These are phyloP conservation scores for Microvelia longipes DNA, from an alignment of 1,140 invertebrate species.

Conservation along the genomic window DNA sequence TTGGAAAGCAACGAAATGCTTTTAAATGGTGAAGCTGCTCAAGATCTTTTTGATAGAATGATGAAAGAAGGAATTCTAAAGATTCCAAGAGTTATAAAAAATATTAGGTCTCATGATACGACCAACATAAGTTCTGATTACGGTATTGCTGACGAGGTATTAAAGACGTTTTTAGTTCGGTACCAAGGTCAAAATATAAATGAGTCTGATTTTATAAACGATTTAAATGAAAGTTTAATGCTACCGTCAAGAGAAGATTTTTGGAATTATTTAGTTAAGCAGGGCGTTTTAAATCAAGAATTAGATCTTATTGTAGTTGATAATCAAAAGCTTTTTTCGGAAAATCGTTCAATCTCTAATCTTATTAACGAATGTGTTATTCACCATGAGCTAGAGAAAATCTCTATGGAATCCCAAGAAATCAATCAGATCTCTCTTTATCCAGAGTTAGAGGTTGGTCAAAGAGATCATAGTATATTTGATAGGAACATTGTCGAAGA, in stretches of 20 bases:
- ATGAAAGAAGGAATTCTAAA: not conserved
- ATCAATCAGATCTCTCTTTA: too few species aligned
- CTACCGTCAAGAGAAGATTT: not conserved
- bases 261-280: not conserved
- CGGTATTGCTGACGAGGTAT: not conserved
- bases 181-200: not conserved
- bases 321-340: not conserved
- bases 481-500: too few species aligned
- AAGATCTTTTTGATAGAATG: not conserved
- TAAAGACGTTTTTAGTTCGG: not conserved
- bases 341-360: not conserved
- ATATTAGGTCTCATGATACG: not conserved
- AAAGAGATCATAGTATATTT: too few species aligned
- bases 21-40: not conserved
- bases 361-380: not conserved
- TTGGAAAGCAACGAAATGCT: not conserved
- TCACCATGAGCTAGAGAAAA: not conserved
- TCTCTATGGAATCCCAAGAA: not conserved
- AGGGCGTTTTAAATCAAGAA: not conserved
- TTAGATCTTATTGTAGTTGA: not conserved
- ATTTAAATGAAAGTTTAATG: not conserved
- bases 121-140: not conserved
- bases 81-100: not conserved
- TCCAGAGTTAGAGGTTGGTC: too few species aligned
- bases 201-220: not conserved